Conservation (phyloP, 2,797 vertebrate genomes). For the Chloroceryle amazona region DNA sequence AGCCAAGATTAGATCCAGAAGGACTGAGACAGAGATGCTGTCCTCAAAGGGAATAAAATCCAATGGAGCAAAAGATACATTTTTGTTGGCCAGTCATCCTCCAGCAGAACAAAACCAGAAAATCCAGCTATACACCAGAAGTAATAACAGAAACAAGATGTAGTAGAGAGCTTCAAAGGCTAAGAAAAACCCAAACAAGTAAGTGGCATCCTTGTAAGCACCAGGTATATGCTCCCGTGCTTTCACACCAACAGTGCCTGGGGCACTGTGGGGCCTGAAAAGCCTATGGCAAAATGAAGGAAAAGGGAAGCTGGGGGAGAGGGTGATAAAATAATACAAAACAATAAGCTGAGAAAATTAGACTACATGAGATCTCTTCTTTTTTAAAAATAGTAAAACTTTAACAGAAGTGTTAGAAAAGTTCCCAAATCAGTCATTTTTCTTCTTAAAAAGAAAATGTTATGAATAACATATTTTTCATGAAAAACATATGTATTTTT, state of each 20-base stretch:
- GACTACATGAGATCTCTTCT: background rate
- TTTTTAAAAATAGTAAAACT: background rate
- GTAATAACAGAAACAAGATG: background rate
- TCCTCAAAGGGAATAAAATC: background rate
- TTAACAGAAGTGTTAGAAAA: background rate
- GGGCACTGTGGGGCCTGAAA: background rate
- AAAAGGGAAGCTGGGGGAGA: background rate
- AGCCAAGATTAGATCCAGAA: background rate
- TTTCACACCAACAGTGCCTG: fast-evolving
- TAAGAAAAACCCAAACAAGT: background rate
- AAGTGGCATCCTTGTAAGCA: background rate
- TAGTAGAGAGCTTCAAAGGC: background rate
- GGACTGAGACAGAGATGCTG: background rate
- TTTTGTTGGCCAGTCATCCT: background rate
- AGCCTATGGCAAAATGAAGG: background rate
- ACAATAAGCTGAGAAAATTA: background rate
- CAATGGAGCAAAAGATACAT: background rate
- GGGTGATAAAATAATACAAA: background rate
- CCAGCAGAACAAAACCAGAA: background rate
- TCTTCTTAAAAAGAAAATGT: background rate
- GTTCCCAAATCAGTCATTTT: background rate
- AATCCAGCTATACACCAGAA: background rate
- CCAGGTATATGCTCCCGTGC: fast-evolving
- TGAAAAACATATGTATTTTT: background rate
- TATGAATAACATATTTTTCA: background rate